Evolutionary conservation across 1,140 invertebrate genomes (phyloP).

Genomic region (Ruditapes philippinarum): DNA sequence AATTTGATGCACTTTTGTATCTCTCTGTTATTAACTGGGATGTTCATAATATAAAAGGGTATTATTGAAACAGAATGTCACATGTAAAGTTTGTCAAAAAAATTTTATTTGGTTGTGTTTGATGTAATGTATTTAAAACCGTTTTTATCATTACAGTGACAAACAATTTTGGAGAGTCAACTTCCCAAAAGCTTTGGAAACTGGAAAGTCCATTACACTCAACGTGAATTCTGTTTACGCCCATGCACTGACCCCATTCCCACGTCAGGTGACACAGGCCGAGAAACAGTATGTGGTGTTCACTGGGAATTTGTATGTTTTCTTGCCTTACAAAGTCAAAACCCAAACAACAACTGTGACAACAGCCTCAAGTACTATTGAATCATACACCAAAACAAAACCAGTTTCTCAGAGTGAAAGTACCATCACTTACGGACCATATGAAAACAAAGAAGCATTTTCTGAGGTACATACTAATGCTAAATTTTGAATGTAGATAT

Average conservation of each 20-base stretch:
- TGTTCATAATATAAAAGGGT: too few relatives aligned
- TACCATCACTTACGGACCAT: slow-evolving; percentile 95
- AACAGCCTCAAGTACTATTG: slow-evolving; percentile 93
- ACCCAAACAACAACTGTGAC: slow-evolving; percentile 94
- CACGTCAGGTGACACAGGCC: slow-evolving; percentile 94
- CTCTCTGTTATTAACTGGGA: too few relatives aligned
- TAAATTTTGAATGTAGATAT: too few relatives aligned
- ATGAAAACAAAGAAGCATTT: slow-evolving; percentile 91
- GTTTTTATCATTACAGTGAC: slow-evolving; percentile 75
- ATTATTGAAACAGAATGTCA: too few relatives aligned
- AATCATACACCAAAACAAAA: slow-evolving; percentile 95
- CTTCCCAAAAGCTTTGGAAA: slow-evolving; percentile 81
- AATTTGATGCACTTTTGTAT: too few relatives aligned
- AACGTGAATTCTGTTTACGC: slow-evolving; percentile 93
- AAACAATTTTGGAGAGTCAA: slow-evolving; percentile 82
- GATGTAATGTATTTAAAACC: too few relatives aligned
- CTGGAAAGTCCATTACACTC: slow-evolving; percentile 85
- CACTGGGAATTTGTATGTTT: slow-evolving; percentile 94
- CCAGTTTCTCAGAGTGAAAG: slow-evolving; percentile 93
- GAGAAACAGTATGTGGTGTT: slow-evolving; percentile 97
- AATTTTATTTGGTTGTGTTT: too few relatives aligned
- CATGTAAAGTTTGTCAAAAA: too few relatives aligned
- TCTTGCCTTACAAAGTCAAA: slow-evolving; percentile 92
- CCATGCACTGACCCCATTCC: slow-evolving; percentile 93
- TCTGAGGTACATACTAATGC: slow-evolving; percentile 82